These are phyloP conservation scores for Nasonia longicornis DNA, from an alignment of 1,140 invertebrate genomes.

Conservation along the genomic window DNA sequence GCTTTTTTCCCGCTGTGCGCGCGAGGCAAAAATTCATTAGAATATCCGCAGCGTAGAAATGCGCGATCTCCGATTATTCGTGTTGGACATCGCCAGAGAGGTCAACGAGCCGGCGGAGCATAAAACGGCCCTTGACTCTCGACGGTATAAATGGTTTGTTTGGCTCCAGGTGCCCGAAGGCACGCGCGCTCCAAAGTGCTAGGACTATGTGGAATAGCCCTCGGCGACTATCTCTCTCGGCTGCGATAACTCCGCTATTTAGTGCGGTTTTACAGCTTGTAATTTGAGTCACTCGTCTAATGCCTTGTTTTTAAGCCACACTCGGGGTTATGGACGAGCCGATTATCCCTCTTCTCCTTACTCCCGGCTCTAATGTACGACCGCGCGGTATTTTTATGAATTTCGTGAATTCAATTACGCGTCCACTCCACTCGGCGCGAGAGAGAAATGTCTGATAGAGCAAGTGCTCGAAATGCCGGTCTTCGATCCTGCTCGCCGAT, in stretches of 20 bases:
- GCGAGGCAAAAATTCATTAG: too few species aligned
- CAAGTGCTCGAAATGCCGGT: too few species aligned
- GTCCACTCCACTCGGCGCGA: too few species aligned
- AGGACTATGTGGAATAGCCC: background rate
- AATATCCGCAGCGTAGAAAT: too few species aligned
- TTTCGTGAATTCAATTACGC: background rate
- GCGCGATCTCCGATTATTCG: too few species aligned
- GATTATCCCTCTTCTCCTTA: background rate
- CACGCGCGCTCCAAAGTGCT: background rate
- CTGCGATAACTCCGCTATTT: conserved; percentile 20
- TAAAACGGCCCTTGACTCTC: background rate
- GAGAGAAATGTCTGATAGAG: background rate
- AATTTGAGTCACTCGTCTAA: conserved; percentile 28
- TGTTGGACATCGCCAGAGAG: background rate
- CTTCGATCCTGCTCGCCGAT: background rate
- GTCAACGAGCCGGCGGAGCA: background rate
- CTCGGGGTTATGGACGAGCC: conserved; percentile 12
- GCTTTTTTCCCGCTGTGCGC: too few species aligned
- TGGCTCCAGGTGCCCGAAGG: background rate
- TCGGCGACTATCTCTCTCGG: background rate
- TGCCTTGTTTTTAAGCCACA: conserved; percentile 13
- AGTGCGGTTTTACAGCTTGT: conserved; percentile 35
- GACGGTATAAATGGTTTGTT: background rate
- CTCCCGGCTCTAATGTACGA: background rate
- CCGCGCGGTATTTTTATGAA: background rate